Percentiles rank a stretch among this genome's conserved stretches.
These are phyloP conservation scores for Drosophila pseudotalamancana DNA, from an alignment of 2,888 invertebrate genomes.

Conservation along the genomic window DNA sequence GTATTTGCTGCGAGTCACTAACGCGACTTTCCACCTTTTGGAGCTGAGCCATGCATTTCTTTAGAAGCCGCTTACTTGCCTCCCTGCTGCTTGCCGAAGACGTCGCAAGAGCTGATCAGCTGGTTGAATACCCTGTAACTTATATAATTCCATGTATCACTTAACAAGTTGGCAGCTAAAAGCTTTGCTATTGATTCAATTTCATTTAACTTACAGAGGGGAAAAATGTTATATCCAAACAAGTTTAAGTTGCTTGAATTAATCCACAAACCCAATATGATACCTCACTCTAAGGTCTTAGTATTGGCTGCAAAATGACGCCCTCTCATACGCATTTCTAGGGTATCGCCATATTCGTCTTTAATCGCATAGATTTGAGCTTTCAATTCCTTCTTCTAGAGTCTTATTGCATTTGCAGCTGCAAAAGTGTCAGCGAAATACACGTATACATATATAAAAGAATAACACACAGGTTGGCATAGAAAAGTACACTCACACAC, in stretches of 20 bases:
- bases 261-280: no score
- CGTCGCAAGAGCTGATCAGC: background rate
- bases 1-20: constrained; percentile 28
- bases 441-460: background rate
- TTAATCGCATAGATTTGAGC: background rate
- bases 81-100: background rate
- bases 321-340: constrained; percentile 6
- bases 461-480: constrained; percentile 11
- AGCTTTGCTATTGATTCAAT: no score
- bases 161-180: no score
- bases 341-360: constrained; percentile 27
- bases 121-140: constrained; percentile 8
- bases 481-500: background rate
- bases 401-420: constrained; percentile 40
- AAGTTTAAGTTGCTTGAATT: no score
- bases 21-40: constrained; percentile 55
- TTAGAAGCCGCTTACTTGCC: constrained; percentile 28
- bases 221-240: no score
- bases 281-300: background rate
- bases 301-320: background rate
- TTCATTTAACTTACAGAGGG: no score
- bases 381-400: constrained; percentile 8
- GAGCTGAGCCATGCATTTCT: constrained; percentile 45
- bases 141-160: background rate
- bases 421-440: constrained; percentile 48